Evolutionary conservation across 2,113 vertebrate species (phyloP).

Genomic region (Aegypius monachus): DNA sequence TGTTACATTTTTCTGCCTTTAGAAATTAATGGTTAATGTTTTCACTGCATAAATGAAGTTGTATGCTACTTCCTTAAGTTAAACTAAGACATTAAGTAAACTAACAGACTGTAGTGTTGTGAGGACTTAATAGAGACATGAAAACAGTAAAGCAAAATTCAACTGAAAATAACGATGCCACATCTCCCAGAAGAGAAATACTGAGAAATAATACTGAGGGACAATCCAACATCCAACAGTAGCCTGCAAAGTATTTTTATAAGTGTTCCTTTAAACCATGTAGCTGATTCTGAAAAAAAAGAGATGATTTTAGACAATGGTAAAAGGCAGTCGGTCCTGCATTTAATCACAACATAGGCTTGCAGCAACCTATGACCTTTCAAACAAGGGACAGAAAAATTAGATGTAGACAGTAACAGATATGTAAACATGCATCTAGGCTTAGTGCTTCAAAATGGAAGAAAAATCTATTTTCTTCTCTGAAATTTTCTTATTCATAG

Average conservation of each 20-base stretch:
- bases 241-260: not conserved
- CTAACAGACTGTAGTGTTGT: not conserved
- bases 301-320: not conserved
- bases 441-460: not conserved
- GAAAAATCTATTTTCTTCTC: not conserved
- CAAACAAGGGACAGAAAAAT: slow-evolving; percentile 8
- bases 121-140: not conserved
- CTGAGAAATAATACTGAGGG: not conserved
- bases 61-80: not conserved
- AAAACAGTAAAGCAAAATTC: not conserved
- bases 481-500: not conserved
- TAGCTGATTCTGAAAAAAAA: not conserved
- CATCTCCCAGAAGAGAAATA: not conserved
- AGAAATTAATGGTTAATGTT: not conserved
- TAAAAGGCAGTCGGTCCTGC: not conserved
- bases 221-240: not conserved
- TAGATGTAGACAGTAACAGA: not conserved
- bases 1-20: not conserved
- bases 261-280: not conserved
- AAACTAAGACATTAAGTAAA: not conserved
- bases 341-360: not conserved
- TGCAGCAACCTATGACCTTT: not conserved
- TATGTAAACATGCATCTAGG: not conserved
- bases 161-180: not conserved
- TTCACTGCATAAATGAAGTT: not conserved